Evolutionary conservation across 2,888 invertebrate genomes (phyloP).

Genomic region (Amphiduros pacificus): DNA sequence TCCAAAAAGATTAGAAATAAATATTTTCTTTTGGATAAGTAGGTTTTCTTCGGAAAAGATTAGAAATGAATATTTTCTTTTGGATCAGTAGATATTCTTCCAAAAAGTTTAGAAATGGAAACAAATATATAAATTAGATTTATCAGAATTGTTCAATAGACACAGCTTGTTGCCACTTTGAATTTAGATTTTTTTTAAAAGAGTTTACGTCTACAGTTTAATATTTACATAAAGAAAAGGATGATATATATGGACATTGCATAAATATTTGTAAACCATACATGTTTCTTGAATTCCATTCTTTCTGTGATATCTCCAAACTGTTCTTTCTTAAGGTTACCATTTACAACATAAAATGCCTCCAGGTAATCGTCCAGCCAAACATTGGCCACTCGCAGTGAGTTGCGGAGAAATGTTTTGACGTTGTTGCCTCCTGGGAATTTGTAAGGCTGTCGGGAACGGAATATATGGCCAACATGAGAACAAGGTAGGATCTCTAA

Average conservation of each 20-base stretch:
- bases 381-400: slow-evolving; percentile 3
- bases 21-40: background rate
- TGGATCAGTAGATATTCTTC: no score
- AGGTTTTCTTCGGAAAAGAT: no score
- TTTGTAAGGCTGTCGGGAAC: slow-evolving; percentile 7
- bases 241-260: background rate
- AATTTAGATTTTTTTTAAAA: no score
- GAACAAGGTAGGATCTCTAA: slow-evolving; percentile 14
- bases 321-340: background rate
- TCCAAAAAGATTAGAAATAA: no score
- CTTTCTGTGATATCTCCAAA: slow-evolving; percentile 5
- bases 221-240: background rate
- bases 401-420: slow-evolving; percentile 4
- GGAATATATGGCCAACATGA: slow-evolving; percentile 11
- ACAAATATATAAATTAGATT: no score
- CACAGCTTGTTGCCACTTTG: no score
- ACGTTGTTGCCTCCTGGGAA: slow-evolving; percentile 9
- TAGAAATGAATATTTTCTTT: no score
- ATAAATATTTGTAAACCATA: background rate
- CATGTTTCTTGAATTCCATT: background rate
- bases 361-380: slow-evolving; percentile 16
- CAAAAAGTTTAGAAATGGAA: no score
- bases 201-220: no score
- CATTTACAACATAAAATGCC: slow-evolving; percentile 1
- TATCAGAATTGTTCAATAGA: no score